Percentiles rank a stretch among this genome's conserved stretches.
Evolutionary conservation across 2,113 vertebrate genomes (phyloP).

Genomic region (human): GRCh38 chr18:76483501-76484000

Average conservation of each 20-base stretch:
- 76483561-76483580: accelerated
- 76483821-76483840: background rate
- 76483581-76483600: accelerated
- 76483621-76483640: accelerated
- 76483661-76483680: no score
- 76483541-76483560: background rate
- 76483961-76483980: background rate
- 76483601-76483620: accelerated
- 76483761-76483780: background rate
- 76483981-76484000: background rate
- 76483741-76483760: no score
- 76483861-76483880: background rate
- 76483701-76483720: background rate
- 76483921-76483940: background rate
- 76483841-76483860: no score
- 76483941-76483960: background rate
- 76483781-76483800: background rate
- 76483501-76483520: no score
- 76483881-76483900: background rate
- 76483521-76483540: background rate
- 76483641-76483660: no score
- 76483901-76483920: accelerated
- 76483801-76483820: background rate
- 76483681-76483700: background rate
- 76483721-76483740: background rate